phyloP scores from a whole-genome alignment of 2,888 invertebrate genomes.

The Rhodophaea formosa region DNA sequence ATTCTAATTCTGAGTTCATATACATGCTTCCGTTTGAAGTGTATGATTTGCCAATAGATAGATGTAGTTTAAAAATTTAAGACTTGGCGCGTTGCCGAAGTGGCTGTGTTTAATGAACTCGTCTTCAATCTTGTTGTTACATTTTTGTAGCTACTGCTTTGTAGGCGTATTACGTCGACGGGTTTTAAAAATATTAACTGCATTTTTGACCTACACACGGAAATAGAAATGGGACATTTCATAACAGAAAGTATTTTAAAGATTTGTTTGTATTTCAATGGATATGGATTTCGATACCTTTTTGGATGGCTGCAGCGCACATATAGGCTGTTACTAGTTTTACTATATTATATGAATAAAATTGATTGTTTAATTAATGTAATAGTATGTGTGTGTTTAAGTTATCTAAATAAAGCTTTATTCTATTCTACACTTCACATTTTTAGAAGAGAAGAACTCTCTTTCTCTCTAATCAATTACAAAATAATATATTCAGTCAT shows the following conservation, averaged over 20 bases:
- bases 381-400: too few relatives aligned
- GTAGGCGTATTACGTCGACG: background rate
- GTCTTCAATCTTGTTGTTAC: background rate
- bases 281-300: background rate
- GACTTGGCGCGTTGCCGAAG: slow-evolving; percentile 3
- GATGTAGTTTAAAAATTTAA: slow-evolving; percentile 5
- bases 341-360: too few relatives aligned
- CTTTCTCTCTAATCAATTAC: too few relatives aligned
- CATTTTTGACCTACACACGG: background rate
- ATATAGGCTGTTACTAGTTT: too few relatives aligned
- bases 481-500: too few relatives aligned
- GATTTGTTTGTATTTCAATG: background rate
- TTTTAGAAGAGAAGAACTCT: too few relatives aligned
- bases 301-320: too few relatives aligned
- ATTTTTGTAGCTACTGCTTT: background rate
- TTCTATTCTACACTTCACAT: too few relatives aligned
- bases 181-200: background rate
- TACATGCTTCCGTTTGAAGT: background rate
- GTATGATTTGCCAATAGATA: slow-evolving; percentile 5
- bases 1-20: slow-evolving; percentile 1
- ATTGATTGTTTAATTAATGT: too few relatives aligned
- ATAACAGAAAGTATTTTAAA: background rate
- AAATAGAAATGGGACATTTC: background rate
- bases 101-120: background rate
- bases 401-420: too few relatives aligned